These are phyloP conservation scores for Poecilobothrus nobilitatus DNA, from an alignment of 2,888 invertebrate species.

Conservation along the genomic window DNA sequence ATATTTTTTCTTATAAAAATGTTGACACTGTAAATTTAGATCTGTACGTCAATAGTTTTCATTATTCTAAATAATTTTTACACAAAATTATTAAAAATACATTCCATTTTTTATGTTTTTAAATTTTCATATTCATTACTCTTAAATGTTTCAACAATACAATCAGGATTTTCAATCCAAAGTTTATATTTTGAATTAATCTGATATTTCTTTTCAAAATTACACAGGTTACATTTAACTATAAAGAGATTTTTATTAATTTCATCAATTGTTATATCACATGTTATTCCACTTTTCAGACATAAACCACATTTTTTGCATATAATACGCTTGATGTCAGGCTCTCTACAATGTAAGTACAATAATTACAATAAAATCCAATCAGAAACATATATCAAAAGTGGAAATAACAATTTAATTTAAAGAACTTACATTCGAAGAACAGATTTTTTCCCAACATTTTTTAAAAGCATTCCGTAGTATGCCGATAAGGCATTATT, in stretches of 20 bases:
- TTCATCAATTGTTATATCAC: conserved; percentile 25
- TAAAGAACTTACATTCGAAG: conserved; percentile 40
- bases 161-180: conserved; percentile 38
- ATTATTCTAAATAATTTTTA: too few species aligned
- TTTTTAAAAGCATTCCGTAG: conserved; percentile 38
- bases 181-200: conserved; percentile 32
- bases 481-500: conserved; percentile 35
- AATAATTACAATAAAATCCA: conserved; percentile 1
- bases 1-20: too few species aligned
- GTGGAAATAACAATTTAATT: too few species aligned
- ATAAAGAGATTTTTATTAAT: conserved; percentile 19
- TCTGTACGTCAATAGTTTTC: too few species aligned
- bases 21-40: too few species aligned
- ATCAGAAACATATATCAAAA: neutral
- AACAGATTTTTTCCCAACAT: conserved; percentile 38
- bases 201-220: conserved; percentile 29
- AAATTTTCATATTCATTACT: neutral
- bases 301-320: conserved; percentile 39
- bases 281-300: conserved; percentile 34
- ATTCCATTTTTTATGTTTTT: neutral
- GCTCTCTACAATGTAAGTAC: conserved; percentile 31
- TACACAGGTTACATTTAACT: conserved; percentile 34
- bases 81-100: too few species aligned
- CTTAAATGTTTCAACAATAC: conserved; percentile 27
- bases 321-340: conserved; percentile 36